A percentile compares a stretch with the other conserved stretches of the same genome.
phyloP scores from a whole-genome alignment of 2,797 vertebrate species.

The Galago senegalensis region DNA sequence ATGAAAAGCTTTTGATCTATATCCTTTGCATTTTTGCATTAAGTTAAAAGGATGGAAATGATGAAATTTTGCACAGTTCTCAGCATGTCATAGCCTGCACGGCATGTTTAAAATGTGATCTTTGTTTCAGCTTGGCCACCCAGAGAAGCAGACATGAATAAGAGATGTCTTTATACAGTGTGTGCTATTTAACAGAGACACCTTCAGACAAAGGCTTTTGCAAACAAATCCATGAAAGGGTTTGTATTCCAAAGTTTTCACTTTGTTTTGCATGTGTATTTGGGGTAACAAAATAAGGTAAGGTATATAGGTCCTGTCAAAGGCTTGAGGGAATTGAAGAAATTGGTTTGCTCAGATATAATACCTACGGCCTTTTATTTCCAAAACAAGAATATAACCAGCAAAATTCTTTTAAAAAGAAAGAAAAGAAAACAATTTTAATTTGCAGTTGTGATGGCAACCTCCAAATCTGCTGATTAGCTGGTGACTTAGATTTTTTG shows the following conservation, averaged over 20 bases:
- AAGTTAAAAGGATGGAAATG: slow-evolving; percentile 73
- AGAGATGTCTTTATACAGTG: slow-evolving; percentile 57
- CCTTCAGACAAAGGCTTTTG: slow-evolving; percentile 67
- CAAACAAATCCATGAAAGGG: slow-evolving; percentile 52
- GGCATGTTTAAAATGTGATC: slow-evolving; percentile 57
- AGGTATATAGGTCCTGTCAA: slow-evolving; percentile 22
- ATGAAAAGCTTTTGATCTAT: slow-evolving; percentile 65
- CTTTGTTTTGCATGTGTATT: slow-evolving; percentile 65
- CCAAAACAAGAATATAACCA: slow-evolving; percentile 14
- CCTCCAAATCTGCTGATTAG: slow-evolving; percentile 31
- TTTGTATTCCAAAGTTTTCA: slow-evolving; percentile 69
- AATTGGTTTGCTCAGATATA: slow-evolving; percentile 57
- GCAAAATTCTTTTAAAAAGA: neutral
- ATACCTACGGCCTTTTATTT: slow-evolving; percentile 38
- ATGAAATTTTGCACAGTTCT: slow-evolving; percentile 45
- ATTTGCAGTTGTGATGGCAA: slow-evolving; percentile 2
- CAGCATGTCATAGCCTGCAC: slow-evolving; percentile 42
- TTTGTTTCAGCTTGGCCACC: slow-evolving; percentile 63
- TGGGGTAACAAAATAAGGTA: slow-evolving; percentile 15
- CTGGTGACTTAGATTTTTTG: slow-evolving; percentile 35
- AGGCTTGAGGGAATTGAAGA: neutral
- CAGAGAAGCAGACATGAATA: slow-evolving; percentile 64
- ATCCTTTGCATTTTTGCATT: slow-evolving; percentile 68
- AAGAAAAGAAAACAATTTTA: slow-evolving; percentile 51
- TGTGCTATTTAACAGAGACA: slow-evolving; percentile 70